A percentile compares a stretch with the other conserved stretches of the same genome.
These are phyloP conservation scores for Pyrocephalus nanus DNA, from an alignment of 2,797 vertebrate species.

Conservation along the genomic window DNA sequence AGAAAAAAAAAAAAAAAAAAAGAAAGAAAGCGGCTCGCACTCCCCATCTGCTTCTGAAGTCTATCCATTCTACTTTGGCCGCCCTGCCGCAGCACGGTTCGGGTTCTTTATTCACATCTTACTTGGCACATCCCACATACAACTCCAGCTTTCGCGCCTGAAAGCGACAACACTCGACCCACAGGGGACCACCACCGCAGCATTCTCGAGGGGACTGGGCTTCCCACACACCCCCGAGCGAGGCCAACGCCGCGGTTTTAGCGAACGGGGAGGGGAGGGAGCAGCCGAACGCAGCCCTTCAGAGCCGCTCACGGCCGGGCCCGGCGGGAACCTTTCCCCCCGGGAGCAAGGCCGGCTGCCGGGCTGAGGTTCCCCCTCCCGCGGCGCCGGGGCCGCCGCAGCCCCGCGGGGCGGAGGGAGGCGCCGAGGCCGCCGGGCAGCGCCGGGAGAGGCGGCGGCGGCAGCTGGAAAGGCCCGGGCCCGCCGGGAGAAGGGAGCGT, in stretches of 20 bases:
- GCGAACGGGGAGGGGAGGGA: accelerated
- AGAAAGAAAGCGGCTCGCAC: too few species aligned
- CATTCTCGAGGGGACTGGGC: accelerated
- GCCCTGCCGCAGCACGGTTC: not conserved
- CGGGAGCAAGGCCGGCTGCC: not conserved
- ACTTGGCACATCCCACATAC: accelerated
- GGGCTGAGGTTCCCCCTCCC: too few species aligned
- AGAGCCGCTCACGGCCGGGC: accelerated
- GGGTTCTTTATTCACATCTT: accelerated
- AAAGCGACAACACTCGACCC: accelerated
- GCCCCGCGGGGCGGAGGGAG: not conserved
- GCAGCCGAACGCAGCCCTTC: not conserved
- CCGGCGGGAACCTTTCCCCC: not conserved
- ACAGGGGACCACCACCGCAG: accelerated
- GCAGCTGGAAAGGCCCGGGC: not conserved
- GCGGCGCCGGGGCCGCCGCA: too few species aligned
- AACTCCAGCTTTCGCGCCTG: not conserved
- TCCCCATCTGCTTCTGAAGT: not conserved
- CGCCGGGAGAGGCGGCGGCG: not conserved
- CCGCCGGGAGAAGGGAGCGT: not conserved
- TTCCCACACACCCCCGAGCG: accelerated
- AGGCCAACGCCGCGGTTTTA: accelerated
- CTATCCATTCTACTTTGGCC: not conserved
- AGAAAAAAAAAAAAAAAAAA: too few species aligned
- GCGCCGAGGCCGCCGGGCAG: not conserved